Percentiles rank a stretch among this genome's conserved stretches.
Evolutionary conservation across 2,797 vertebrate species (phyloP).

Genomic region (Knipowitschia caucasica): DNA sequence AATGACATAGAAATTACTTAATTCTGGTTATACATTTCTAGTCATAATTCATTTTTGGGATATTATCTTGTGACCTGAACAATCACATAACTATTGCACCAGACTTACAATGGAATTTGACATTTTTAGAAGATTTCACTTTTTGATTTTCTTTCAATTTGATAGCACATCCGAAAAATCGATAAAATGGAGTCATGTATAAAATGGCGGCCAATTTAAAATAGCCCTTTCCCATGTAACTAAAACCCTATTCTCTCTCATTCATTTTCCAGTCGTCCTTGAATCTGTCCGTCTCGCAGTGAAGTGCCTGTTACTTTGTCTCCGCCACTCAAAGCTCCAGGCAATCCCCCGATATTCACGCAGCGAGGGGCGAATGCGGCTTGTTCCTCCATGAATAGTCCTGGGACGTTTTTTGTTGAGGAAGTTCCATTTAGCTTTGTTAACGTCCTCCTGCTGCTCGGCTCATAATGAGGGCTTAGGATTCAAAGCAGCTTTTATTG

Average conservation of each 20-base stretch:
- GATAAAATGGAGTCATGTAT: slow-evolving; percentile 37
- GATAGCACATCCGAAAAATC: background rate
- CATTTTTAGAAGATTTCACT: no score
- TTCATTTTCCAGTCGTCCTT: slow-evolving; percentile 58
- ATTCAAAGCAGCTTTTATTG: slow-evolving; percentile 39
- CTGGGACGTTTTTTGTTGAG: slow-evolving; percentile 34
- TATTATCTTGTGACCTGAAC: no score
- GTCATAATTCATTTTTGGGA: no score
- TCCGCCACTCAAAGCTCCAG: slow-evolving; percentile 22
- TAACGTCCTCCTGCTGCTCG: slow-evolving; percentile 42
- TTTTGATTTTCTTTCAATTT: no score
- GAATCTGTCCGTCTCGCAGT: slow-evolving; percentile 38
- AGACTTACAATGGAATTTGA: no score
- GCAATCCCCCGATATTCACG: slow-evolving; percentile 45
- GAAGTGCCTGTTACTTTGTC: slow-evolving; percentile 23
- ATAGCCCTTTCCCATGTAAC: slow-evolving; percentile 22
- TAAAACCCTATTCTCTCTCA: slow-evolving; percentile 54
- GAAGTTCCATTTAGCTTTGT: slow-evolving; percentile 50
- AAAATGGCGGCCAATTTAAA: slow-evolving; percentile 15
- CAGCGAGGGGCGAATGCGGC: slow-evolving; percentile 25
- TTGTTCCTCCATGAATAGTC: slow-evolving; percentile 43
- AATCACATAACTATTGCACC: no score
- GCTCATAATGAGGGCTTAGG: slow-evolving; percentile 36
- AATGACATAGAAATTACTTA: no score
- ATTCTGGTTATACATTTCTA: no score